Evolutionary conservation across 2,113 vertebrate genomes (phyloP).

Genomic region (Hucho hucho): DNA sequence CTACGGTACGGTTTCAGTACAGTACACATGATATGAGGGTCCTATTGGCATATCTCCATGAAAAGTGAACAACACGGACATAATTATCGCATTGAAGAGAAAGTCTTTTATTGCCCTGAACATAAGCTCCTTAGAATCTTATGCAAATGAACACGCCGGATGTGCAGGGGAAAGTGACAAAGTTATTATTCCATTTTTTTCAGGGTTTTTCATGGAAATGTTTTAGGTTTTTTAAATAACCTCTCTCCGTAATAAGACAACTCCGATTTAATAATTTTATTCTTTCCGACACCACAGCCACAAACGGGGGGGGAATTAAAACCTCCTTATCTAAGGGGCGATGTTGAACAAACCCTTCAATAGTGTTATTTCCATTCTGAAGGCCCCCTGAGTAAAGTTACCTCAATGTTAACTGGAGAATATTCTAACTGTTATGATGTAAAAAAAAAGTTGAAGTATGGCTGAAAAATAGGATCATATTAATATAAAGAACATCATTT

Average conservation of each 20-base stretch:
- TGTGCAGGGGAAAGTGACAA: slow-evolving; percentile 54
- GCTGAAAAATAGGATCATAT: background rate
- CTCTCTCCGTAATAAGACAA: slow-evolving; percentile 51
- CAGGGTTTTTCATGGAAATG: slow-evolving; percentile 45
- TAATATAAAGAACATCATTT: background rate
- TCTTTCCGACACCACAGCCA: slow-evolving; percentile 33
- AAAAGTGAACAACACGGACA: slow-evolving; percentile 53
- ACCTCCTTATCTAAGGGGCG: too few species aligned
- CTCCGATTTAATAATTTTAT: slow-evolving; percentile 41
- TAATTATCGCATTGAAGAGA: slow-evolving; percentile 59
- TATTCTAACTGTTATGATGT: background rate
- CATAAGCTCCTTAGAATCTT: slow-evolving; percentile 74
- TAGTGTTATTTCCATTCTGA: slow-evolving; percentile 2
- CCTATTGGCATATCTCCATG: slow-evolving; percentile 37
- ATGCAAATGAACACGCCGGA: slow-evolving; percentile 68
- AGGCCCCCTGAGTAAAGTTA: slow-evolving; percentile 23
- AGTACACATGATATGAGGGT: slow-evolving; percentile 11
- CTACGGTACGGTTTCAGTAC: slow-evolving; percentile 8
- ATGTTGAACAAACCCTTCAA: slow-evolving; percentile 41
- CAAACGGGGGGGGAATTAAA: too few species aligned
- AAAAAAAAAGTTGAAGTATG: slow-evolving; percentile 17
- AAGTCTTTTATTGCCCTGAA: slow-evolving; percentile 54
- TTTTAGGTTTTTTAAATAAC: slow-evolving; percentile 47
- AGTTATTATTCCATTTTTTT: slow-evolving; percentile 50
- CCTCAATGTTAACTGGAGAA: slow-evolving; percentile 25